Conservation (phyloP, 2,888 invertebrate species). For the Acleris emargana region DNA sequence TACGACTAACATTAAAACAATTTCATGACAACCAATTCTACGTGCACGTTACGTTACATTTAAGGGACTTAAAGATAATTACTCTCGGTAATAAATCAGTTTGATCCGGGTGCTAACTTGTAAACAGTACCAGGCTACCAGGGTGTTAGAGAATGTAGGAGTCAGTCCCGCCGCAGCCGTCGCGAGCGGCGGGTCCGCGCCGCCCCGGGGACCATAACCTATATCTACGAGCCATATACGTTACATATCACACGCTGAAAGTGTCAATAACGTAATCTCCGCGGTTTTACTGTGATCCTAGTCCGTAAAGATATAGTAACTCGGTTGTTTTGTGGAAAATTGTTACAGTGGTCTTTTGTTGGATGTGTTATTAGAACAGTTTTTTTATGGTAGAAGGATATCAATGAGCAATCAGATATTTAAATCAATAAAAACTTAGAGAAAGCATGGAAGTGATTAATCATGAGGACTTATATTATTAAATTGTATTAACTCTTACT, state of each 20-base stretch:
- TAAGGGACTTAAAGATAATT: slow-evolving; percentile 24
- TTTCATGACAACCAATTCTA: neutral
- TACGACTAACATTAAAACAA: neutral
- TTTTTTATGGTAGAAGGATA: no score
- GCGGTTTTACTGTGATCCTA: slow-evolving; percentile 1
- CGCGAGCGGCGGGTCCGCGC: slow-evolving; percentile 70
- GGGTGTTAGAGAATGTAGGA: slow-evolving; percentile 30
- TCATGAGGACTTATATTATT: no score
- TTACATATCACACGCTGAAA: slow-evolving; percentile 8
- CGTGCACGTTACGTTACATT: slow-evolving; percentile 25
- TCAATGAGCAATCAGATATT: no score
- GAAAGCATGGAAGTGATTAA: no score
- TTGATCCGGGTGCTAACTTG: slow-evolving; percentile 17
- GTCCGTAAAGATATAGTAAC: neutral
- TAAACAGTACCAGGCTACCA: slow-evolving; percentile 16
- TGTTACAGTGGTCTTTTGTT: no score
- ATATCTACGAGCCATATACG: neutral
- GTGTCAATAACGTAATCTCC: slow-evolving; percentile 29
- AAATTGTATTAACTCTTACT: no score
- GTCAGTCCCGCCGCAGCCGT: slow-evolving; percentile 76
- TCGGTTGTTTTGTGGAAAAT: neutral
- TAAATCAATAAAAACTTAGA: no score
- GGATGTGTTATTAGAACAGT: no score
- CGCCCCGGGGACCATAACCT: slow-evolving; percentile 1
- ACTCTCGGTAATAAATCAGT: slow-evolving; percentile 25